Base-by-base conservation (phyloP, 2,888 invertebrate genomes). In the Athripsodes cinereus region DNA sequence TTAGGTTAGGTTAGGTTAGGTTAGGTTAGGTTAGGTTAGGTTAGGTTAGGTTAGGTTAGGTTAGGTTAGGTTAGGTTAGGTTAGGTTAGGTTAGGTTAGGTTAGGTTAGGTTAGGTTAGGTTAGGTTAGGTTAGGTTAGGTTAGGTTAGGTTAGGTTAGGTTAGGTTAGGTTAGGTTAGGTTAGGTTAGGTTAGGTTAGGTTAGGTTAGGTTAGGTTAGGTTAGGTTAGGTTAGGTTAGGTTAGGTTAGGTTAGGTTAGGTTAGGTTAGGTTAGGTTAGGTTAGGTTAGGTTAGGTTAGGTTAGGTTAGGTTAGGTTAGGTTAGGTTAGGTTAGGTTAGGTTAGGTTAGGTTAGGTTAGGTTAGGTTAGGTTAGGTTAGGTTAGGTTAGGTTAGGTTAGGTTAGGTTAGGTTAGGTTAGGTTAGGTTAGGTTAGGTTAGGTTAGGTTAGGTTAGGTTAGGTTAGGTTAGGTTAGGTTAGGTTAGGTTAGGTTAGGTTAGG, bases 401-500 rank as follows among this genome's bases (percentile, higher is more conserved):
- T 60, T 57, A 53, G 61, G 52, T 62, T 55, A 61, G 61, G 63
- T 62, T 62, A 63, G 64, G 63, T 64, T 63, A 62, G 62, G 62
- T 62, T 61, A 59, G 62, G 65, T 64, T 64, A 64, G 64, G 62
- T 62, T 64, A 64, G 62, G 62, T 62, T 62, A 64, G 61, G 62
- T 62, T 62, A 60, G 60, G 61, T 62, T 62, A 61, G 63, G 62
- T 62, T 60, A 64, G 62, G 60, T 64, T 61, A 62, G 62, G 63
- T 64, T 64, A 62, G 62, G 64, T 63, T 64, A 62, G 62, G 62
- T 61, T 62, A 63, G 63, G 65, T 63, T 65, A 62, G 64, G 65
- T 64, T 64, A 64, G 64, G 63, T 64, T 65, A 65, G 65, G 65
- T 65, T 65, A 64, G 65, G 63, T 65, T 64, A 63, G 65, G 65